Conservation (phyloP, 2,113 vertebrate genomes). For the Hepsetus odoe region DNA sequence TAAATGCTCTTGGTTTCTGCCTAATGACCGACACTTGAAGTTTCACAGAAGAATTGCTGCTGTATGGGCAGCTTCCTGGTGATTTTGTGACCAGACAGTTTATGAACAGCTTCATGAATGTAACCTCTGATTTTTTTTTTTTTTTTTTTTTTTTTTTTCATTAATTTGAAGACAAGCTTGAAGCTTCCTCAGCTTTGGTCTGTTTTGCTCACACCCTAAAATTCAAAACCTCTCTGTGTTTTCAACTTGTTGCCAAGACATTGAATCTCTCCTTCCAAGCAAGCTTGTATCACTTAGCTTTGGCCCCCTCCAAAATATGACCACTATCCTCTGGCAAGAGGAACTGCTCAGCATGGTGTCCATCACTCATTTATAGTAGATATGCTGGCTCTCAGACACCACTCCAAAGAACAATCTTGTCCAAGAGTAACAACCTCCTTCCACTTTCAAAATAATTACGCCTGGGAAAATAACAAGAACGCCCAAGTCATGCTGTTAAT, state of each 20-base stretch:
- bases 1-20: neutral
- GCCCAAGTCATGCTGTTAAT: slow-evolving; percentile 7
- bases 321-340: slow-evolving; percentile 33
- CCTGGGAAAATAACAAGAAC: slow-evolving; percentile 29
- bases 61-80: neutral
- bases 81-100: neutral
- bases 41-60: neutral
- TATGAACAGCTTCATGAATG: neutral
- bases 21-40: neutral
- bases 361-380: slow-evolving; percentile 37
- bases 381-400: slow-evolving; percentile 28
- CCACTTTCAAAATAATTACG: slow-evolving; percentile 32
- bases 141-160: too few species aligned
- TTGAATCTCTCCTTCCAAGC: slow-evolving; percentile 27
- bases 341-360: slow-evolving; percentile 27
- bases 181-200: neutral
- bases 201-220: neutral
- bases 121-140: neutral
- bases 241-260: neutral
- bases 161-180: neutral
- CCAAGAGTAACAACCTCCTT: slow-evolving; percentile 34
- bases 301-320: slow-evolving; percentile 22
- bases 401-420: slow-evolving; percentile 14
- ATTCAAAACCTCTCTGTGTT: slow-evolving; percentile 10
- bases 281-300: slow-evolving; percentile 28